A percentile compares a stretch with the other conserved stretches of the same genome.
These are phyloP conservation scores for Pycnonotus jocosus DNA, from an alignment of 2,113 vertebrate genomes.

Conservation along the genomic window DNA sequence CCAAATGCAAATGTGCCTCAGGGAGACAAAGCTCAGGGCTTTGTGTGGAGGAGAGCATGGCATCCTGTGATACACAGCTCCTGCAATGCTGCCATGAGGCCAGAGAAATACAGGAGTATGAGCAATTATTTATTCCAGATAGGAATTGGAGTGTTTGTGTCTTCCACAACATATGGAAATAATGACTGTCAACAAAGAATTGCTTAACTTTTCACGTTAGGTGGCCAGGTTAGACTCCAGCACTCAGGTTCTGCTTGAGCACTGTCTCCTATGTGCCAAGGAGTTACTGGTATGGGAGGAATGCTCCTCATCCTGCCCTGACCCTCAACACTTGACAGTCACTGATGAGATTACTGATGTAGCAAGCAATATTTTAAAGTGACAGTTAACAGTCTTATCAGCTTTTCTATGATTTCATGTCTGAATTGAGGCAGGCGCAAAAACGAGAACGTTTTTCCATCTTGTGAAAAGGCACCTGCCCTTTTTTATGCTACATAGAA, in stretches of 20 bases:
- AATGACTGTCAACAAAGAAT: neutral
- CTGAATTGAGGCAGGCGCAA: neutral
- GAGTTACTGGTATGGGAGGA: neutral
- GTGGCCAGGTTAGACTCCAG: neutral
- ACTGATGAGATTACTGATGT: neutral
- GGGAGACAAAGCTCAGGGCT: neutral
- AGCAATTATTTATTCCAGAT: neutral
- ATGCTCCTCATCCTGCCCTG: neutral
- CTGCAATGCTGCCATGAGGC: neutral
- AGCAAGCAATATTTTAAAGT: neutral
- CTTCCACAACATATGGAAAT: neutral
- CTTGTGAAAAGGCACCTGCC: neutral
- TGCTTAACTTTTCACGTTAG: neutral
- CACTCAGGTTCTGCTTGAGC: neutral
- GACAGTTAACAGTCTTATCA: neutral
- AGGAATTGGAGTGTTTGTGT: neutral
- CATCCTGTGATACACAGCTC: neutral
- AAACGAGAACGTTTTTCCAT: neutral
- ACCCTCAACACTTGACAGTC: neutral
- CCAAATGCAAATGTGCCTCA: neutral
- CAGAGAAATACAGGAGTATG: neutral
- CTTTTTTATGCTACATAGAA: neutral
- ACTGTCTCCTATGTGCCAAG: rapidly evolving
- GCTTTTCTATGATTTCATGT: neutral
- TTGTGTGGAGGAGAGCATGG: rapidly evolving